Evolutionary conservation across 1,140 invertebrate genomes (phyloP), one percentile per base, ranked within the genome.

Genomic region (Lerema accius): DNA sequence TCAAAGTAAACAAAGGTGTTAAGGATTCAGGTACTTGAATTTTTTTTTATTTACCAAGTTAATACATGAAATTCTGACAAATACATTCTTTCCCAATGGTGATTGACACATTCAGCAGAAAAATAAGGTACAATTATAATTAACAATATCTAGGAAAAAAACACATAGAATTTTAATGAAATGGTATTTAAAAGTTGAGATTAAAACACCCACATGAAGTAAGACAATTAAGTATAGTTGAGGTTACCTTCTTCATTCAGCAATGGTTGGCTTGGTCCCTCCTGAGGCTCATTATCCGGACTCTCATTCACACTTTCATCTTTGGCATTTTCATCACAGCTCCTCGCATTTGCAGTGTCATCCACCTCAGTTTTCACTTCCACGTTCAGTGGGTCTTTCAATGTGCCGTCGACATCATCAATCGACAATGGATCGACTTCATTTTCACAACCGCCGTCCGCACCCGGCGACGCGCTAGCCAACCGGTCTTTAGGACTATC

Each of bases 281-380:
- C 14, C 17, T 71, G 63, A 62, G 50, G 61, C 42, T 73, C 68
- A 19, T 63, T 67, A 58, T 53, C 66, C 46, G 46, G 67, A 48
- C 40, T 72, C 59, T 82, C 79, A 66, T 48, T 74, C 73, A 78
- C 49, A 65, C 64, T 78, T 61, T 83, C 80, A 71, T 87, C 81
- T 85, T 89, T 89, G 86, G 80, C 73, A 80, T 81, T 80, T 50
- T 85, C 82, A 81, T 86, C 80, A 82, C 80, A 84, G 75, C 62
- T 80, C 63, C 72, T 82, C 69, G 65, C 64, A 26, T 71, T 69
- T 71, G 60, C 69, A 28, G 70, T 71, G 49, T 73, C 76, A 7
- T 77, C 71, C n/a, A 55, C 23, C 26, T 67, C 63, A 50, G 65
- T 59, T 17, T 71, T 76, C 3, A 62, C 65, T 9, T 76, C 50